These are phyloP conservation scores for Charaxes varanes DNA, from an alignment of 1,140 invertebrate species.

Conservation along the genomic window DNA sequence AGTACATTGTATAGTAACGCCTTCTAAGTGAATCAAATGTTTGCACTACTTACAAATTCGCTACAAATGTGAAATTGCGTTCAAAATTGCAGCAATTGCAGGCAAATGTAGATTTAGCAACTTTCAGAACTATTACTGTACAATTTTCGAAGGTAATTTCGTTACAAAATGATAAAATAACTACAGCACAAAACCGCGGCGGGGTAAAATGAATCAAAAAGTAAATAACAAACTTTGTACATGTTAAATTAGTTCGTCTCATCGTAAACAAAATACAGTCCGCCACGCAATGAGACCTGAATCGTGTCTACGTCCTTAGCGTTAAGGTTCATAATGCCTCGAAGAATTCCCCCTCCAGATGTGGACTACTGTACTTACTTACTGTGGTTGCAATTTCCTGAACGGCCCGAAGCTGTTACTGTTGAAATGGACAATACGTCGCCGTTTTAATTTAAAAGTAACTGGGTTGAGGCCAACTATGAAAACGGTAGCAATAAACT, in stretches of 20 bases:
- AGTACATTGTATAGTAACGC: too few species aligned
- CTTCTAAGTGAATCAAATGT: too few species aligned
- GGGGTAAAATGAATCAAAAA: background rate
- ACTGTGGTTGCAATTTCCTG: slow-evolving; percentile 6
- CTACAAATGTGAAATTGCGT: too few species aligned
- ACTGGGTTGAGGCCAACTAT: background rate
- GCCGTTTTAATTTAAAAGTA: slow-evolving; percentile 4
- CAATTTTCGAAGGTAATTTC: too few species aligned
- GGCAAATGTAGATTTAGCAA: too few species aligned
- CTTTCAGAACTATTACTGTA: too few species aligned
- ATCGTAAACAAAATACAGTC: background rate
- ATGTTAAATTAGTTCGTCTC: slow-evolving; percentile 2
- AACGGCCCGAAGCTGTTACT: slow-evolving; percentile 1
- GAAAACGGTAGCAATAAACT: background rate
- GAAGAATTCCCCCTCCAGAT: background rate
- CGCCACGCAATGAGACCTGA: background rate
- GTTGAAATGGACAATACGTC: slow-evolving; percentile 6
- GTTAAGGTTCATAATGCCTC: background rate
- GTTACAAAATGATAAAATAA: too few species aligned
- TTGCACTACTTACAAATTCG: too few species aligned
- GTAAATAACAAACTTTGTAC: slow-evolving; percentile 1
- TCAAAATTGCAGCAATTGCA: too few species aligned
- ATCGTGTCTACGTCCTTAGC: background rate
- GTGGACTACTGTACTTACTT: background rate
- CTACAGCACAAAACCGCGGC: slow-evolving; percentile 1